Conservation (phyloP, 1,140 invertebrate species). For the Scaptomyza pallida region DNA sequence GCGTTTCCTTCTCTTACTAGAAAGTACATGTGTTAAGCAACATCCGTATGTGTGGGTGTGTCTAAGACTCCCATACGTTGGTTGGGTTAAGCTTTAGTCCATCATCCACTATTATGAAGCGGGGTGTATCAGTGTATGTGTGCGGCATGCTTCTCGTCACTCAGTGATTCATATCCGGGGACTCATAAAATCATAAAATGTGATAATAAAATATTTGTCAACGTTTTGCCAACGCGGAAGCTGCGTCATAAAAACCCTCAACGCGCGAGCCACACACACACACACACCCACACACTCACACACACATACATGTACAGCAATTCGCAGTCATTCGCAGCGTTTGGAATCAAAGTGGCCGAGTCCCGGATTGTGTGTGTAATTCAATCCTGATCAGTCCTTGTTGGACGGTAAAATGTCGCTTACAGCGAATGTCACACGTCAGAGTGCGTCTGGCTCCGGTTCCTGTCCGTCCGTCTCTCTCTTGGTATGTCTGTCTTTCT, state of each 20-base stretch:
- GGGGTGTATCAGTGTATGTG: slow-evolving; percentile 25
- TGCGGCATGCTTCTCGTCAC: slow-evolving; percentile 60
- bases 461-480: slow-evolving; percentile 23
- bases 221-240: slow-evolving; percentile 62
- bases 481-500: slow-evolving; percentile 10
- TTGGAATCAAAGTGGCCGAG: slow-evolving; percentile 79
- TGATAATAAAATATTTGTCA: slow-evolving; percentile 83
- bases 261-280: slow-evolving; percentile 3
- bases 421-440: slow-evolving; percentile 79
- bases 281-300: slow-evolving; percentile 11
- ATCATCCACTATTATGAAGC: slow-evolving; percentile 59
- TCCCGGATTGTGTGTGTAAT: slow-evolving; percentile 80
- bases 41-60: not conserved
- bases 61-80: not conserved
- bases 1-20: not conserved
- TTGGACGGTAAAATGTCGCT: slow-evolving; percentile 74
- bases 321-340: slow-evolving; percentile 51
- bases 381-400: slow-evolving; percentile 77
- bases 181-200: slow-evolving; percentile 82
- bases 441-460: slow-evolving; percentile 31
- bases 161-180: slow-evolving; percentile 80
- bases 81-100: slow-evolving; percentile 33
- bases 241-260: slow-evolving; percentile 37
- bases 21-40: not conserved
- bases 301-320: slow-evolving; percentile 33